phyloP scores from a whole-genome alignment of 2,888 invertebrate genomes.

The Orgyia antiqua region DNA sequence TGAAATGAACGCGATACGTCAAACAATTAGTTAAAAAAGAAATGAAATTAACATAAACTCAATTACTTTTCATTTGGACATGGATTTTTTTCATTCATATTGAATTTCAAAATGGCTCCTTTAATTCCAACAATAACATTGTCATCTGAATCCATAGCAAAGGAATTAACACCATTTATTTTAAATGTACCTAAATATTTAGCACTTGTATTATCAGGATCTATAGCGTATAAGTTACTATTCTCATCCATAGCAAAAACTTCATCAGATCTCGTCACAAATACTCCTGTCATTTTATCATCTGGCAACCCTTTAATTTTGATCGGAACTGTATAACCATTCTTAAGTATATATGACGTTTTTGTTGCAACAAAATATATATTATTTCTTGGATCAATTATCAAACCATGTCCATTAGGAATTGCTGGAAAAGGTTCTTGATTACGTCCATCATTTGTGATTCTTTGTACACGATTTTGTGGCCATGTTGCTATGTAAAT shows the following conservation, averaged over 20 bases:
- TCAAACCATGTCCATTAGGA: conserved; percentile 64
- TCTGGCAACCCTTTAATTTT: conserved; percentile 58
- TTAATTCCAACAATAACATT: conserved; percentile 61
- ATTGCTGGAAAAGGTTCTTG: conserved; percentile 50
- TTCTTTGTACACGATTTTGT: conserved; percentile 59
- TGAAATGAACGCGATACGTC: no score
- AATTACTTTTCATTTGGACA: conserved; percentile 45
- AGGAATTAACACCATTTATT: conserved; percentile 56
- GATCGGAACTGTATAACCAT: conserved; percentile 45
- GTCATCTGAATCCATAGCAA: conserved; percentile 61
- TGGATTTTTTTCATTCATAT: conserved; percentile 48
- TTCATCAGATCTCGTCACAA: conserved; percentile 57
- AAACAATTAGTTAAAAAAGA: no score
- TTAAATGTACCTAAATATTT: conserved; percentile 48
- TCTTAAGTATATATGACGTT: conserved; percentile 56
- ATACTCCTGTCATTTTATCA: conserved; percentile 61
- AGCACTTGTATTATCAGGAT: conserved; percentile 50
- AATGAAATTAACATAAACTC: no score
- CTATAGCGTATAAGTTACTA: conserved; percentile 53
- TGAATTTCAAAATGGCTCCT: conserved; percentile 52
- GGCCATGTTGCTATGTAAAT: conserved; percentile 68
- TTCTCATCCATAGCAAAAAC: conserved; percentile 65
- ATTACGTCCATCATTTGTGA: conserved; percentile 52
- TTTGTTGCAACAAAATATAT: conserved; percentile 64
- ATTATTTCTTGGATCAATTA: conserved; percentile 57